Percentiles rank a stretch among this genome's conserved stretches.
Conservation (phyloP, 1,140 invertebrate species). For the Eciton burchellii region DNA sequence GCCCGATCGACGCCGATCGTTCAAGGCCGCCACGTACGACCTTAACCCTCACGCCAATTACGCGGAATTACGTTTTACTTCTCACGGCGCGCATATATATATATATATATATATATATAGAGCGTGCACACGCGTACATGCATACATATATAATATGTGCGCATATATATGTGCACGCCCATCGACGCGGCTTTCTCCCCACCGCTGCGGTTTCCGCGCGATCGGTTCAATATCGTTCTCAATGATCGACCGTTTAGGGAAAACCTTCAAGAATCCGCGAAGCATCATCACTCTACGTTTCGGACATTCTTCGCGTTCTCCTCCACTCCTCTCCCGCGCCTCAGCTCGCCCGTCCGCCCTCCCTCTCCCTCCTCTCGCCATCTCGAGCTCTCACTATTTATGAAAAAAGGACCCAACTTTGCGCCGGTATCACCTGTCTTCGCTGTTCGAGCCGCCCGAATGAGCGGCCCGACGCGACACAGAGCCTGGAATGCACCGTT, state of each 20-base stretch:
- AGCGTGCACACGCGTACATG: background rate
- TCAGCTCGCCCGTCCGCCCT: background rate
- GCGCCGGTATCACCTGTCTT: background rate
- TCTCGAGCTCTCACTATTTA: background rate
- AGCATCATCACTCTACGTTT: constrained; percentile 3
- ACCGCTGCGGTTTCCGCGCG: background rate
- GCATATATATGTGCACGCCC: background rate
- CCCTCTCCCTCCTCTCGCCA: no score
- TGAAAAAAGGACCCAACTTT: constrained; percentile 1
- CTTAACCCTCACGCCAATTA: constrained; percentile 58
- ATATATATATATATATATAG: background rate
- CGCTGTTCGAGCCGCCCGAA: constrained; percentile 3
- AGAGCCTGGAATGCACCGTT: constrained; percentile 73
- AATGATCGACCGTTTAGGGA: no score
- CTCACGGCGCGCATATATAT: background rate
- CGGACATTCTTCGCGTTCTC: no score
- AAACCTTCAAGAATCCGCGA: background rate
- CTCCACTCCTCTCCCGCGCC: background rate
- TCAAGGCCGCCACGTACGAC: constrained; percentile 56
- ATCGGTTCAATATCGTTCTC: no score
- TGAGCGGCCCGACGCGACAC: constrained; percentile 55
- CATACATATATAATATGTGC: no score
- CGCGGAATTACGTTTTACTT: constrained; percentile 44
- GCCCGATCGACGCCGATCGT: constrained; percentile 62
- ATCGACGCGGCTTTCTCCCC: background rate